Base-by-base conservation (phyloP, 2,888 invertebrate genomes). In the Apamea epomidion region DNA sequence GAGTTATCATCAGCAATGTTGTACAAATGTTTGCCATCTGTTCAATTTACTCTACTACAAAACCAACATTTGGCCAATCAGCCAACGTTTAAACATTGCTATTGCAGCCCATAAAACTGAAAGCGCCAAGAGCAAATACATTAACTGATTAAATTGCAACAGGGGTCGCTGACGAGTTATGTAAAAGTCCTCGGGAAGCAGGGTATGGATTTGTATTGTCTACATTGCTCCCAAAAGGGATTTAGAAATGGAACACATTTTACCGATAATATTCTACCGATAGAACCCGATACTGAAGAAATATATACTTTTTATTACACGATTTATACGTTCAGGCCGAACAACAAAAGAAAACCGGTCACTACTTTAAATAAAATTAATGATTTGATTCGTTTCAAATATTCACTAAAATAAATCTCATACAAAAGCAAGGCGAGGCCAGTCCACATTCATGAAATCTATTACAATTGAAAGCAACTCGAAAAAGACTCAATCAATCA, bases 101-200 rank as follows among this genome's bases (percentile, higher is more conserved):
- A 92, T 91, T 93, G 92, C 92, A 92, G 91, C 92, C 93, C 92
- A 95, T 94, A 95, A 95, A 94, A 92, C 91, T 68, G 83, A 93
- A 93, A 93, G 92, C 92, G 90, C 87, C 87, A 84, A 88, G 88
- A 91, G 92, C 92, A 93, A 92, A 93, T 93, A 94, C 95, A 96
- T 96, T 95, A 95, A 94, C 95, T 94, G 95, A 96, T 96, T 95
- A 95, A 95, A 94, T 92, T 93, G 93, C 92, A 93, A 86, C 89
- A 87, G 92, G 92, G 93, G 92, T 89, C 92, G 85, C 87, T 88
- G 85, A 87, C 89, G 87, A 90, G 88, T 90, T 91, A 92, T 91
- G 92, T 90, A 91, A 92, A 93, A 83, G 88, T 85, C 82, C 84
- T 81, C 89, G 87, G 86, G 87, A 90, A 90, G 83, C 87, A 86